Evolutionary conservation across 2,797 vertebrate species (phyloP), one percentile per base, ranked within the genome.

Genomic region (Neopelma chrysocephalum): DNA sequence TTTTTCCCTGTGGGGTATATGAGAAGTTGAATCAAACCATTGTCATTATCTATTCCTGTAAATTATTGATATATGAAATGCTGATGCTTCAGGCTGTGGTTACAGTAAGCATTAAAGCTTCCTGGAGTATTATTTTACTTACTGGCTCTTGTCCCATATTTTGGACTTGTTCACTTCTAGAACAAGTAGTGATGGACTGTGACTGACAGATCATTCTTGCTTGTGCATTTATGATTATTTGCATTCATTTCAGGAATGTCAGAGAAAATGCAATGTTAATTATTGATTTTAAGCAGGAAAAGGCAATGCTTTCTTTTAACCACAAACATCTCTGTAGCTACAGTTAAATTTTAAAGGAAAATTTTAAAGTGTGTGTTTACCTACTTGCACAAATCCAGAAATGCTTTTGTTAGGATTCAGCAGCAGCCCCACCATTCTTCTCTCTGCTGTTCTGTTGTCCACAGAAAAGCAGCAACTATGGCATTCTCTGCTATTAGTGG

Each of bases 61-160:
- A 96, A 96, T 95, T 94, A 96, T 94, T 94, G 83, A 87, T 95
- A 89, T 75, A 48, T 77, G 77, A 94, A 96, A 90, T 54, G 86
- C 77, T 94, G 86, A 71, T 86, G 86, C 77, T 93, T 84, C 77
- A 82, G 77, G 61, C 70, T 96, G 70, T 68, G 68, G 91, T 96
- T 96, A 96, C 88, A 87, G 87, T 90, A 94, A 96, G 86, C 58
- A 89, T 57, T 87, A 95, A 84, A 73, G 77, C 91, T 96, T 96
- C 88, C 93, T 94, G 82, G 15, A 64, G 45, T 85, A 90, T 90
- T 90, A 70, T 84, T 90, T 95, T 90, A 70, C 83, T 80, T 94
- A 16, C 21, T 84, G 88, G 87, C 66, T 91, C 45, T 76, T 65
- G 40, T 90, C 80, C 82, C 42, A 45, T 82, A 71, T 94, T 93